Evolutionary conservation across 2,888 invertebrate species (phyloP).

Genomic region (Leptogaster cylindrica): DNA sequence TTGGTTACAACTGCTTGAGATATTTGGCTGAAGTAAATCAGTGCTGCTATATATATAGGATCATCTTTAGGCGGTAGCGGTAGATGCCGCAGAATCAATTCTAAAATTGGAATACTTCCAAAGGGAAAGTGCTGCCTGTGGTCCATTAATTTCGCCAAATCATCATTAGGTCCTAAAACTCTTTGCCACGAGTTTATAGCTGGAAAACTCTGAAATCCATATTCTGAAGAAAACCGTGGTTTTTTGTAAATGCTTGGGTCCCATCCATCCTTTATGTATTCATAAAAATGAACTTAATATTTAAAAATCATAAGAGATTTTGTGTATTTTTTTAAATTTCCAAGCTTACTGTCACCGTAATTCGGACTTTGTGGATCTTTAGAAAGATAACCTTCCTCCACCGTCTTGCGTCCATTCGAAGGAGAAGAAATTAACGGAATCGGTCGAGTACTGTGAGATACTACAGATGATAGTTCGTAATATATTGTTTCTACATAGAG

Average conservation of each 20-base stretch:
- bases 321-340: neutral
- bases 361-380: constrained; percentile 75
- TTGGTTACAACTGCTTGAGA: constrained; percentile 88
- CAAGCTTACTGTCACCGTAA: constrained; percentile 80
- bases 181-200: constrained; percentile 71
- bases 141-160: constrained; percentile 70
- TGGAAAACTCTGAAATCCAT: constrained; percentile 92
- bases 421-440: constrained; percentile 84
- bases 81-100: constrained; percentile 70
- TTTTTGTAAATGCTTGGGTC: constrained; percentile 75
- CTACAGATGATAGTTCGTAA: constrained; percentile 64
- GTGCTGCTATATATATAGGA: constrained; percentile 68
- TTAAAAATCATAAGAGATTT: neutral
- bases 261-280: constrained; percentile 84
- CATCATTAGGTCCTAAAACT: constrained; percentile 64
- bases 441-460: constrained; percentile 55
- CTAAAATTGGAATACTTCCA: constrained; percentile 72
- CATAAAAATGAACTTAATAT: constrained; percentile 83
- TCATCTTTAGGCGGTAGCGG: constrained; percentile 66
- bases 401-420: constrained; percentile 79
- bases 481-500: constrained; percentile 82
- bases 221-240: constrained; percentile 93
- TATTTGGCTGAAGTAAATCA: constrained; percentile 87
- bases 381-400: constrained; percentile 78
- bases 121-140: constrained; percentile 87